Base-by-base conservation (phyloP, 2,888 invertebrate genomes). In the Drosophila seclusa region DNA sequence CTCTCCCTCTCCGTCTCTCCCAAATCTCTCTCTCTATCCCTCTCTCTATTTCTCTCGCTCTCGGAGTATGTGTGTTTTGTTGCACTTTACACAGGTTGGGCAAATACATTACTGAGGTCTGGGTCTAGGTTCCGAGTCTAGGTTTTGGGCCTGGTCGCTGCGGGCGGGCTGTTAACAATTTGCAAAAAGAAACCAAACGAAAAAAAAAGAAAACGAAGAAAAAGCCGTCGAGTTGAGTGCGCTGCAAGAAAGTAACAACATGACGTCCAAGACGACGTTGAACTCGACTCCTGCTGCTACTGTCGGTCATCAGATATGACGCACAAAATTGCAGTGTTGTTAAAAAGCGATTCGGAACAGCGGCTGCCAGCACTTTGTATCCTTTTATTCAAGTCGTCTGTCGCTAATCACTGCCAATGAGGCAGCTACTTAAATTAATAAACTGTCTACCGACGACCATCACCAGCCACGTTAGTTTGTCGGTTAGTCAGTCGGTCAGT, bases 261-360 rank as follows among this genome's bases (percentile, higher is more conserved):
- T 89, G 85, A 89, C 77, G 85, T 85, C 88, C 79, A 63, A 69
- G 69, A 73, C 59, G 70, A 31, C 62, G 68, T 58, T 68, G 62
- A 58, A 64, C 62, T 32, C 55, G 54, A 64, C 60, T 54, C 64
- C 55, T 53, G 34, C 62, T 58, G 29, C 54, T 38, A 16, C 49
- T 45, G 69, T 27, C 52, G 73, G 59, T 34, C 66, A 65, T 60
- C 65, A 55, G 73, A 73, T 38, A 73, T 67, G 66, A 73, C 66
- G 66, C 73, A 53, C 66, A 70, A 76, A 84, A 91, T 85, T 90
- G 90, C 90, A 87, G 82, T 80, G 91, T 89, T 90, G 91, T 90
- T 90, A 91, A 90, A 90, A 90, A 90, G 87, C 87, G 76, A 90
- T 90, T 89, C 76, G 27, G 73, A 80, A 77, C 78, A 76, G 76